phyloP scores from a whole-genome alignment of 2,113 vertebrate genomes.

The Nothocercus nigrocapillus region DNA sequence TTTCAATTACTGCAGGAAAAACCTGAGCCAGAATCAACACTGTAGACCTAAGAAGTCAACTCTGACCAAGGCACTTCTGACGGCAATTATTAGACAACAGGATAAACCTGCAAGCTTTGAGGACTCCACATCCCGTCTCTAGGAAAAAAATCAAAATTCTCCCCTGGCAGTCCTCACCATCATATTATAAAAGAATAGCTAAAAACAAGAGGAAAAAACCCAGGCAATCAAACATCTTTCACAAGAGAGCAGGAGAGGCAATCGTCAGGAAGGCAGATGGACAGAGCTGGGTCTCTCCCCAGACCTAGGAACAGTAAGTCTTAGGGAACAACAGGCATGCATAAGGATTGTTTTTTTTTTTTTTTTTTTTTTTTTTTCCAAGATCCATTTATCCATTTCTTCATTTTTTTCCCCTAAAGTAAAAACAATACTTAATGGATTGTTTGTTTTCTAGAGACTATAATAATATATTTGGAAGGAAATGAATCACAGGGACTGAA shows the following conservation, averaged over 20 bases:
- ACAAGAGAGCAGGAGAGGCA: background rate
- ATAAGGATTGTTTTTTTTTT: background rate
- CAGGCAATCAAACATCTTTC: background rate
- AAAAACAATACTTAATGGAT: slow-evolving; percentile 25
- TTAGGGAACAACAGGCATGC: background rate
- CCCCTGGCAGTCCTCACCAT: background rate
- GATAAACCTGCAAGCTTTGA: background rate
- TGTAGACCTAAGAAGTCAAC: background rate
- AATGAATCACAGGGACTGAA: slow-evolving; percentile 24
- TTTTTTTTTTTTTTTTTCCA: background rate
- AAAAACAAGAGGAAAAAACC: background rate
- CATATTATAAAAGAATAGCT: background rate
- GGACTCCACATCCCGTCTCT: background rate
- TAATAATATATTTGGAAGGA: slow-evolving; percentile 18
- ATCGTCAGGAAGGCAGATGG: background rate
- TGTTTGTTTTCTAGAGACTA: slow-evolving; percentile 33
- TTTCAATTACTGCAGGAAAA: background rate
- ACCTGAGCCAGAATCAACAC: background rate
- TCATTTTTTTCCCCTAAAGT: background rate
- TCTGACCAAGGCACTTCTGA: background rate
- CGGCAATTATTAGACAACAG: slow-evolving; percentile 11
- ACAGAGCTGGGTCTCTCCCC: background rate
- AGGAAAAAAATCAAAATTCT: background rate
- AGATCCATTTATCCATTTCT: slow-evolving; percentile 12
- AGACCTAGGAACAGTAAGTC: slow-evolving; percentile 6